Percentiles rank a stretch among this genome's conserved stretches.
Conservation (phyloP, 2,888 invertebrate genomes). For the Zhuqinia jingwanae region DNA sequence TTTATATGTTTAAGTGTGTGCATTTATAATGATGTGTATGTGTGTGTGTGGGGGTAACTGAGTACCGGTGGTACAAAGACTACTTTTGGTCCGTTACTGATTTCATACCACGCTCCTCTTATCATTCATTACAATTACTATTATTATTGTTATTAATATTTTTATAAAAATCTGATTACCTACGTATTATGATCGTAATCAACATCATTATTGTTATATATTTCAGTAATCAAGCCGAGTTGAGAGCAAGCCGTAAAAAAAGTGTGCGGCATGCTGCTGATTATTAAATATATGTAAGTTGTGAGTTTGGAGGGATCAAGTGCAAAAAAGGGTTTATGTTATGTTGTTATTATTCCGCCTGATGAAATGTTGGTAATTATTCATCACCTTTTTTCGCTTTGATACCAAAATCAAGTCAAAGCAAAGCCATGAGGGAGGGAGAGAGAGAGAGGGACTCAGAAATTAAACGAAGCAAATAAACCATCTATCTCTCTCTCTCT, state of each 20-base stretch:
- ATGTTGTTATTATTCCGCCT: slow-evolving; percentile 46
- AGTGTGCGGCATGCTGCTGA: slow-evolving; percentile 28
- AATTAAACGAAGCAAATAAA: slow-evolving; percentile 50
- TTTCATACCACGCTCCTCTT: background rate
- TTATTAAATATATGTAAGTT: no score
- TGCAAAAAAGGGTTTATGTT: slow-evolving; percentile 35
- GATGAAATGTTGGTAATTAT: slow-evolving; percentile 70
- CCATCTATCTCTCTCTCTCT: slow-evolving; percentile 48
- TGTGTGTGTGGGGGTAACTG: no score
- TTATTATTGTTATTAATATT: no score
- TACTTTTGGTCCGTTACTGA: background rate
- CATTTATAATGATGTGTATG: background rate
- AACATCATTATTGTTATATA: slow-evolving; percentile 12
- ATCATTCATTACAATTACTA: slow-evolving; percentile 49
- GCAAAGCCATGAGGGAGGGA: background rate
- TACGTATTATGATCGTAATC: slow-evolving; percentile 7
- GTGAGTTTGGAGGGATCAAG: slow-evolving; percentile 40
- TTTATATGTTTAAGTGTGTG: background rate
- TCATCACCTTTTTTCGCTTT: slow-evolving; percentile 63
- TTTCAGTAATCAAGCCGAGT: background rate
- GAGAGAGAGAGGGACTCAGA: slow-evolving; percentile 5
- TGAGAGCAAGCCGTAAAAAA: background rate
- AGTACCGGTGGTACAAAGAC: no score
- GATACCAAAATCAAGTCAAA: slow-evolving; percentile 35
- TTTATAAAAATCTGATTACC: background rate